Base-by-base conservation (phyloP, 2,888 invertebrate species). In the Cremastobaeus sp. region DNA sequence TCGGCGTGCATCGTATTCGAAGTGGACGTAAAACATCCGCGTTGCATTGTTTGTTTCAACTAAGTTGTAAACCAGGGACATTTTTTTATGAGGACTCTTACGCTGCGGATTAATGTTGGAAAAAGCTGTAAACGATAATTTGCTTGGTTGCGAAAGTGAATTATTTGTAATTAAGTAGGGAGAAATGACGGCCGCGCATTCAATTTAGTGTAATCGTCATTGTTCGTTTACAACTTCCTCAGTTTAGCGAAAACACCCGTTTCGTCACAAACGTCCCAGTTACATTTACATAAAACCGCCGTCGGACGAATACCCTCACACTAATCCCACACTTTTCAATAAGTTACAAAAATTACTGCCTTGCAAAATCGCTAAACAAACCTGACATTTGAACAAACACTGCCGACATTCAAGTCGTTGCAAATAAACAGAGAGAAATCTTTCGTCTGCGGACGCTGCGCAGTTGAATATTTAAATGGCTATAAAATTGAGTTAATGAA, bases 281-380 rank as follows among this genome's bases (percentile, higher is more conserved):
- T 52, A 37, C 41, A 41, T 32, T 54, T 54, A n/a, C 28, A 37
- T 52, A 14, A 17, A 28, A 11, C 6, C 25, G 15, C 8, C 8
- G 25, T 25, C 8, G 25, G 25, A 0, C 32, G 30, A 32, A 37
- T 37, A 37, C 17, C 12, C 32, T 43, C 28, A 35, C 21, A 12
- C 41, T 39, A 39, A 54, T 54, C 57, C 57, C 57, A 57, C 45
- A 34, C 57, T 57, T 57, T 34, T 32, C 21, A 34, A 43, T 41
- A 41, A 45, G 25, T 15, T 15, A 45, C 45, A 57, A 57, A 57
- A 57, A 45, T 45, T 1, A 20, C 14, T 15, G 9, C 11, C 43
- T 57, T 57, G 57, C 57, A 57, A 57, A 57, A 57, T 28, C 32
- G 57, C 25, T 41, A 32, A 41, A 41, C 41, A 18, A 37, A 39